Percentiles rank a stretch among this genome's conserved stretches.
phyloP scores from a whole-genome alignment of 2,113 vertebrate species.

The Raja brachyura region DNA sequence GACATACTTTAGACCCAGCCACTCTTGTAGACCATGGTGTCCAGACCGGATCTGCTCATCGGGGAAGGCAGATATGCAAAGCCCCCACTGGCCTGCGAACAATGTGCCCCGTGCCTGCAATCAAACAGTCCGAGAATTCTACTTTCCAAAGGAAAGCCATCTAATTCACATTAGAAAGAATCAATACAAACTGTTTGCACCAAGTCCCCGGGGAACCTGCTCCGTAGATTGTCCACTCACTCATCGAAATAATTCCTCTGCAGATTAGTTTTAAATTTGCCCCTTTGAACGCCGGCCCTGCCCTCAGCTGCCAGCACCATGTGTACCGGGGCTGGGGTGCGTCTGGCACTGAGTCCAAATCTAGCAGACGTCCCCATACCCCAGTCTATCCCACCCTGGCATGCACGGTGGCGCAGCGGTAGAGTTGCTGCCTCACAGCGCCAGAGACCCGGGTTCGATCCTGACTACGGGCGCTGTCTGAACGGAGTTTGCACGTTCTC shows the following conservation, averaged over 20 bases:
- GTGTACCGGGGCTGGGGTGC: neutral
- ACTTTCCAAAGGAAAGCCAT: neutral
- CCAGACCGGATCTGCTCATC: no score
- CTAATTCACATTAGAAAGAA: neutral
- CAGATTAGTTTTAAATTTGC: neutral
- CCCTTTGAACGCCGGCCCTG: neutral
- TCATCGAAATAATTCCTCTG: neutral
- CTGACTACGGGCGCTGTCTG: no score
- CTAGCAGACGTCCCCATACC: no score
- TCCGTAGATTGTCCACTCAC: neutral
- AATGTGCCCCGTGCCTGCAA: neutral
- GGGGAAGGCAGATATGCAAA: neutral
- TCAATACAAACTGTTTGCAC: slow-evolving; percentile 1
- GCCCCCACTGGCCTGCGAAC: neutral
- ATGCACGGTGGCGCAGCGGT: no score
- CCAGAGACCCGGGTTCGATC: no score
- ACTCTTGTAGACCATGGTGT: no score
- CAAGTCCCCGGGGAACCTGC: neutral
- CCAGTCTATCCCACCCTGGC: neutral
- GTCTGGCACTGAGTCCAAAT: no score
- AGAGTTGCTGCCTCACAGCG: no score
- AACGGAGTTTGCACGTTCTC: no score
- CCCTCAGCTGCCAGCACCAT: no score
- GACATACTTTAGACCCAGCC: no score
- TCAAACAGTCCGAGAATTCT: neutral